Conservation (phyloP, 2,113 vertebrate genomes). For the Aleadryas rufinucha region DNA sequence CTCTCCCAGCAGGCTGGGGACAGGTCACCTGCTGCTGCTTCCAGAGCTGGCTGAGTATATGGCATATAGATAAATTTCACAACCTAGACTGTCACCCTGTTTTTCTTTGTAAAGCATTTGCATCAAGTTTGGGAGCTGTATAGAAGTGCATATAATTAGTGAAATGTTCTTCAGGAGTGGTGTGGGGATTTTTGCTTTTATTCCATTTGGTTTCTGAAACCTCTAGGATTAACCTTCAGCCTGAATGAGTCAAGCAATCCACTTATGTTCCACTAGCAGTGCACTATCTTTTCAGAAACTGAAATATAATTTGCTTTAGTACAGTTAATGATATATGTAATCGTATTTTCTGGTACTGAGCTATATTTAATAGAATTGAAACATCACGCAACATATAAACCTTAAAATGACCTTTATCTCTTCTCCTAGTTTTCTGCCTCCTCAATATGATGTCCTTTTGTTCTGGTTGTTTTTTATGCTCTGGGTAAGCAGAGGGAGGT, state of each 20-base stretch:
- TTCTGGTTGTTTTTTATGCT: not conserved
- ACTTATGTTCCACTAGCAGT: not conserved
- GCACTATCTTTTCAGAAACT: not conserved
- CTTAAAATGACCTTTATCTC: not conserved
- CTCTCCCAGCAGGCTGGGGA: not conserved
- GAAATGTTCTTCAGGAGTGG: not conserved
- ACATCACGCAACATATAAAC: not conserved
- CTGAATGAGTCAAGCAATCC: not conserved
- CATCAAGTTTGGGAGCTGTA: not conserved
- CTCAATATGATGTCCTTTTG: not conserved
- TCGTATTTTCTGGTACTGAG: not conserved
- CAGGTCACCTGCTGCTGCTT: not conserved
- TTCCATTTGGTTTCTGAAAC: not conserved
- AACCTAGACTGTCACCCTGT: not conserved
- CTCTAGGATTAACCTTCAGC: constrained; percentile 1
- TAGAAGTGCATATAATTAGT: not conserved
- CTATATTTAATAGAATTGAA: not conserved
- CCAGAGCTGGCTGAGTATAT: not conserved
- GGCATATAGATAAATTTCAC: not conserved
- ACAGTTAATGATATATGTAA: not conserved
- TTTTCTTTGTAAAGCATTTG: not conserved
- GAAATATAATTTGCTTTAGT: not conserved
- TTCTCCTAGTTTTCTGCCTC: not conserved
- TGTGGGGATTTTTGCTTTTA: not conserved
- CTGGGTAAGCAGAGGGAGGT: not conserved